Percentiles rank a stretch among this genome's conserved stretches.
Evolutionary conservation across 1,140 invertebrate genomes (phyloP).

Genomic region (Bombus superbus): DNA sequence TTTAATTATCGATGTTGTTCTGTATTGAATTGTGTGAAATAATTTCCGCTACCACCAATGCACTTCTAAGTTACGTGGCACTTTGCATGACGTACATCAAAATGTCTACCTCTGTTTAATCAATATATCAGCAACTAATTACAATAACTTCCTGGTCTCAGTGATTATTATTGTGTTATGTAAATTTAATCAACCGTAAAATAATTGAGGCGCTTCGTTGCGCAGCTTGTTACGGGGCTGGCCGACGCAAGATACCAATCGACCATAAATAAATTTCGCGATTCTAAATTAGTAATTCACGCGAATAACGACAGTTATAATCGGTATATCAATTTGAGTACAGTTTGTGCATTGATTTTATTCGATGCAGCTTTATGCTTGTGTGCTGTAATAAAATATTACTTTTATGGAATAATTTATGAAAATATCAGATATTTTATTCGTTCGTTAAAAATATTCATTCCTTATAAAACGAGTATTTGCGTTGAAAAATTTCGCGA

Average conservation of each 20-base stretch:
- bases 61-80: background rate
- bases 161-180: constrained; percentile 26
- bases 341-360: background rate
- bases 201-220: constrained; percentile 40
- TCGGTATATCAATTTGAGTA: background rate
- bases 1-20: background rate
- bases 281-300: constrained; percentile 38
- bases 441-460: background rate
- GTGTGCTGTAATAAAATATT: background rate
- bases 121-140: constrained; percentile 42
- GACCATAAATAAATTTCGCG: background rate
- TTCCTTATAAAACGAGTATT: background rate
- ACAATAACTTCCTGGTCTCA: background rate
- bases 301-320: constrained; percentile 21
- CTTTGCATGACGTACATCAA: background rate
- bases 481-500: background rate
- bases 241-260: background rate
- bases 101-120: constrained; percentile 20
- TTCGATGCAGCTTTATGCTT: background rate
- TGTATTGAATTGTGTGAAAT: background rate
- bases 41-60: background rate
- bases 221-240: background rate
- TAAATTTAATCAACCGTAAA: constrained; percentile 42
- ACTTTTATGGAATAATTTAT: no score
- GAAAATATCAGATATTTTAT: background rate